Base-by-base conservation (phyloP, 2,113 vertebrate species). In the Otolemur garnettii region DNA sequence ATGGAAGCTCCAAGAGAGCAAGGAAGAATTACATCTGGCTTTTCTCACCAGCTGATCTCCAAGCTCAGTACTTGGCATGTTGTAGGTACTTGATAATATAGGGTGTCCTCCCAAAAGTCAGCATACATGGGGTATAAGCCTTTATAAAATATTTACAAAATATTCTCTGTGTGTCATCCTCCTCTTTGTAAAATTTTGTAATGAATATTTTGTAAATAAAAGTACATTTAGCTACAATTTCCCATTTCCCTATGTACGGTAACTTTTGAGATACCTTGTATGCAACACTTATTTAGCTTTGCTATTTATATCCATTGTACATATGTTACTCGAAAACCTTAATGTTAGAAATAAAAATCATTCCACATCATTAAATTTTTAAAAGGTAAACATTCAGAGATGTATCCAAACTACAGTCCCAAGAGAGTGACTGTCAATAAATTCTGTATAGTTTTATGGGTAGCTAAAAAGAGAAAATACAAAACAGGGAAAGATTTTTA, bases 401-500 rank as follows among this genome's bases (percentile, higher is more conserved):
- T 83, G 11, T 45, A 19, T 38, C 77, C 69, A 95, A 95, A 82
- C 96, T 98, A 95, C 90, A 92, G 92, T 18, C 55, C 26, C 92
- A 97, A 92, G 96, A 95, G 97, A 98, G 93, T 4, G 81, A 50
- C 2, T 28, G 94, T 91, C 96, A 96, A 84, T 95, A 98, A 98
- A 97, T 97, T 80, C 93, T 97, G 94, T 55, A 85, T 79, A 66
- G 86, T 96, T 97, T 98, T 98, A 88, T 74, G 72, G 35, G 53
- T 62, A 94, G 68, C 97, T 98, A 96, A 96, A 98, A 93, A 97
- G 78, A 97, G 93, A 82, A 97, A 97, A 96, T 57, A 72, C 28
- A 93, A 96, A 35, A 62, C 69, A 90, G 22, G 38, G 96, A 96
- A 97, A 95, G 55, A 97, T 94, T 77, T 92, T 95, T 84, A 96